These are phyloP conservation scores for Coenobita brevimanus DNA, from an alignment of 1,140 invertebrate genomes.

Conservation along the genomic window DNA sequence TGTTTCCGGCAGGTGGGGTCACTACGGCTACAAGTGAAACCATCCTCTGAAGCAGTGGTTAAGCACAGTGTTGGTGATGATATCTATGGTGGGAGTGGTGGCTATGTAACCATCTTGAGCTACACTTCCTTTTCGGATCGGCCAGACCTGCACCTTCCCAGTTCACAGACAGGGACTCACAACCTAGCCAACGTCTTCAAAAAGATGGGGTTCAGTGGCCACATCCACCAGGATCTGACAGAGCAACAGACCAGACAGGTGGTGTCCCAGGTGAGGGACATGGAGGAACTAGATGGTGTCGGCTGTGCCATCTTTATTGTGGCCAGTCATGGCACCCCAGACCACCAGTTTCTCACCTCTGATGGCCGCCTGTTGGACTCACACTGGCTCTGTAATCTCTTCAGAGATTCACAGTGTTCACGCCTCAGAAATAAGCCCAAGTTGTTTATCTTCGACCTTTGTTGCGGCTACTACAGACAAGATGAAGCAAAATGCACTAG, in stretches of 20 bases:
- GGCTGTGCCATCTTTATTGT: constrained; percentile 28
- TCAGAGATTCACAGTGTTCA: constrained; percentile 36
- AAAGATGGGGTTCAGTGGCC: too few species aligned
- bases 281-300: too few species aligned
- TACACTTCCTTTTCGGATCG: constrained; percentile 17
- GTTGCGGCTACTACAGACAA: constrained; percentile 27
- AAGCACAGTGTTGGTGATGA: too few species aligned
- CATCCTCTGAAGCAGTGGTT: neutral
- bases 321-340: constrained; percentile 24
- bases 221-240: too few species aligned
- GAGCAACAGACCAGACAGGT: too few species aligned
- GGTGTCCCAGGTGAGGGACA: too few species aligned
- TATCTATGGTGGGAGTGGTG: neutral
- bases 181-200: too few species aligned
- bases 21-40: neutral
- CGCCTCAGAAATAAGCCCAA: constrained; percentile 35
- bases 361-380: constrained; percentile 11
- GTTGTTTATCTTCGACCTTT: constrained; percentile 40
- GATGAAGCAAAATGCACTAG: neutral
- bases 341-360: constrained; percentile 17
- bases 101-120: constrained; percentile 31
- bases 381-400: constrained; percentile 27
- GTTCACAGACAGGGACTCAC: too few species aligned
- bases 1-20: neutral
- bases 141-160: too few species aligned